phyloP scores from a whole-genome alignment of 2,888 invertebrate genomes.

The Rambutsinella grinnellia region DNA sequence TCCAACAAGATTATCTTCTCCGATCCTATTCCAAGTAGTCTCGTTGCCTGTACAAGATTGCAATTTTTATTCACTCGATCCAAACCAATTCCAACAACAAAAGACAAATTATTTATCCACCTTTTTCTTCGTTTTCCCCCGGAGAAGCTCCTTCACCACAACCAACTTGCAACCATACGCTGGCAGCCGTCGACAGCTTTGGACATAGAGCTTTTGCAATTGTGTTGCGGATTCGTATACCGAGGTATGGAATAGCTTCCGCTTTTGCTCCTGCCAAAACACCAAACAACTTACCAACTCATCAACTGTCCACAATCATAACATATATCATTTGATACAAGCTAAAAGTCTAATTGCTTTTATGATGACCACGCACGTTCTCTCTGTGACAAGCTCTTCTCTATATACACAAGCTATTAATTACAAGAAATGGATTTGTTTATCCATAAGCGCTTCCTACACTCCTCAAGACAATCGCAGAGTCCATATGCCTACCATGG shows the following conservation, averaged over 20 bases:
- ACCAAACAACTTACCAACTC: no score
- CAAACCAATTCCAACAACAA: conserved; percentile 17
- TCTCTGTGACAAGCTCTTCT: no score
- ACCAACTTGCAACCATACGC: conserved; percentile 76
- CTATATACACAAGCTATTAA: no score
- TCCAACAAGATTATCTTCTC: conserved; percentile 75
- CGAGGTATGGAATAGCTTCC: conserved; percentile 76
- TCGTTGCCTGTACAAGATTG: conserved; percentile 72
- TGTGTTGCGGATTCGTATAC: conserved; percentile 76
- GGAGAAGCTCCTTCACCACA: conserved; percentile 75
- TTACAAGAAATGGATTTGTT: no score
- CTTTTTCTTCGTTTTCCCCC: conserved; percentile 75
- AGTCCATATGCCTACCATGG: no score
- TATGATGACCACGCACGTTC: no score
- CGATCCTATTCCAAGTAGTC: conserved; percentile 74
- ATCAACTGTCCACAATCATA: no score
- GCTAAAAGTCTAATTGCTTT: no score
- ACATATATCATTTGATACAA: no score
- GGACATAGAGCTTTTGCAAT: conserved; percentile 76
- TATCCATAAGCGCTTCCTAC: no score
- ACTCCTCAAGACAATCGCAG: no score
- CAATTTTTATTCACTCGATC: neutral
- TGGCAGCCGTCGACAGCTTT: conserved; percentile 75
- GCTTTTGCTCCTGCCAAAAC: conserved; percentile 74
- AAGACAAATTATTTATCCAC: conserved; percentile 68